Evolutionary conservation across 1,140 invertebrate genomes (phyloP), one percentile per base, ranked within the genome.

Genomic region (Leptoteleia sp.): DNA sequence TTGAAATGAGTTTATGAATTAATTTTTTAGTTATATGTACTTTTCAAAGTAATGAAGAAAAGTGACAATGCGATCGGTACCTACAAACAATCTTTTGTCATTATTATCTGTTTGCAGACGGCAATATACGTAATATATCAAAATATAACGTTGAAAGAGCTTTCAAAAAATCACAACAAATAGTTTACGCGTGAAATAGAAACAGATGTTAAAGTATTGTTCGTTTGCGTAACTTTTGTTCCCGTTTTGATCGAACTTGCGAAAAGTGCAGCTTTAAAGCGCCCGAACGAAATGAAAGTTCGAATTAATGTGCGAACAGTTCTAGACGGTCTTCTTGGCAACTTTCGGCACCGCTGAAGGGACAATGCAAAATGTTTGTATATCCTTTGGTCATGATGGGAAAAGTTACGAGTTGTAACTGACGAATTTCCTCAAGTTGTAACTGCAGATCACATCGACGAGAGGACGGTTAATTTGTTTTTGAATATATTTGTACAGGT

Each of bases 191-290:
- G 4, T 22, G 19, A 22, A 22, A 5, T 5, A 5, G 5, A 22
- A 22, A 22, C 19, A 35, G 12, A 8, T 29, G 22, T 13, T 16
- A 55, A 42, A 29, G 38, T 59, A 45, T 42, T 33, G 31, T 13
- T 47, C 31, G 8, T 42, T 59, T 45, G 19, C 22, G 9, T 43
- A 13, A 40, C 16, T 38, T 64, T 67, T 67, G 48, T 54, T 67
- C 38, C 48, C 62, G 17, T 35, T 67, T 67, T 67, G 35, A 67
- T 67, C 48, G 62, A 67, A 67, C 62, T 54, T 67, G 33, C 35
- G 35, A 64, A 42, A 27, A 55, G 25, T 33, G 25, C 6, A 40
- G 31, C 25, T 47, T 45, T 47, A 6, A 31, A 25, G 40, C 16
- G 37, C 22, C 42, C 13, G 13, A 12, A 29, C 4, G 13, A 33